Conservation (phyloP, 1,140 invertebrate species). For the Brachionus plicatilis region DNA sequence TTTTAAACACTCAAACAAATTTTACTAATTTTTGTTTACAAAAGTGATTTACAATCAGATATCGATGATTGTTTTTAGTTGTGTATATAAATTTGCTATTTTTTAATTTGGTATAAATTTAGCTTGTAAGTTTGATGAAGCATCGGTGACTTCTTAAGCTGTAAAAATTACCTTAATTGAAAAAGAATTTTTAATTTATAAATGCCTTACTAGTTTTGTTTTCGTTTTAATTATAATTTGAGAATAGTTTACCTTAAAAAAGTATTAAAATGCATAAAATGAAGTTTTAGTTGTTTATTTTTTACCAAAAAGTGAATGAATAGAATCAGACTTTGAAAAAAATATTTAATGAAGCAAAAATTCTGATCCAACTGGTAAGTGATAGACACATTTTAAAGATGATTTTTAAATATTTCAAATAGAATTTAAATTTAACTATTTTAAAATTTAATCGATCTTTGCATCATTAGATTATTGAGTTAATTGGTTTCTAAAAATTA, state of each 20-base stretch:
- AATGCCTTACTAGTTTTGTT: not conserved
- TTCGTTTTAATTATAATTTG: not conserved
- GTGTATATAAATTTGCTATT: not conserved
- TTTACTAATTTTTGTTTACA: not conserved
- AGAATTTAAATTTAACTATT: too few species aligned
- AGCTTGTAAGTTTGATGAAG: not conserved
- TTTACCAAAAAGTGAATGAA: not conserved
- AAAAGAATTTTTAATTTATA: not conserved
- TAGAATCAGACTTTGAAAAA: not conserved
- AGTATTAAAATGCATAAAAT: not conserved
- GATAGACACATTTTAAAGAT: not conserved
- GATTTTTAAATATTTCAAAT: not conserved
- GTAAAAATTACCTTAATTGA: not conserved
- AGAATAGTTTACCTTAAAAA: not conserved
- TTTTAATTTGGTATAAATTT: not conserved
- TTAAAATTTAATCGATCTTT: too few species aligned
- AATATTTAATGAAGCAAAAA: not conserved
- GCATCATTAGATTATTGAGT: too few species aligned
- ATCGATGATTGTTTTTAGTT: not conserved
- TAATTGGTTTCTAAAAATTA: too few species aligned
- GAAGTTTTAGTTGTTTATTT: not conserved
- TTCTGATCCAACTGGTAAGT: not conserved
- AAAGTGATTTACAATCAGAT: not conserved
- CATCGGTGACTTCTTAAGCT: not conserved
- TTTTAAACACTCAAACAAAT: not conserved